Base-by-base conservation (phyloP, 2,797 vertebrate species). In the Acipenser transmontanus region DNA sequence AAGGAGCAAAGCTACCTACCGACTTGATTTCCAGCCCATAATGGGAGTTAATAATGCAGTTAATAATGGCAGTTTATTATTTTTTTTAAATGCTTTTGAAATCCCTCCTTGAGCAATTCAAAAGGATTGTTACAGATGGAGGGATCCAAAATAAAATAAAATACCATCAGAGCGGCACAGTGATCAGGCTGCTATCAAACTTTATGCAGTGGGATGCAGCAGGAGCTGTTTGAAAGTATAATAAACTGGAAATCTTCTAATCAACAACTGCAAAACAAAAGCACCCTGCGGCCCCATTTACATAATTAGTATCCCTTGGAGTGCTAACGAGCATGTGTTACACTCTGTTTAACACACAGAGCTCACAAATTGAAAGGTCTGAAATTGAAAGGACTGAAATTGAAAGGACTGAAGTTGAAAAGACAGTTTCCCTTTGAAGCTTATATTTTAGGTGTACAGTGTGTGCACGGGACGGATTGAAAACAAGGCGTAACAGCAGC, bases 291-390 rank as follows among this genome's bases (percentile, higher is more conserved):
- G 59, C 52, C 20, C 66, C 72, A 72, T 62, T 62, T 65, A 54
- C 72, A 66, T 59, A 65, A 71, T 63, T 69, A 59, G 59, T 49
- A 64, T 59, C 66, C 66, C 72, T 65, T 73, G 59, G 76, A 68
- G 66, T 69, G 48, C 63, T 69, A 59, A 73, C 71, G 66, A 68
- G 78, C 70, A 63, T 20, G 70, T 50, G 34, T 66, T 78, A 49
- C 70, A 71, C 75, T 68, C 73, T 67, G 73, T 78, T 78, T 70
- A 66, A 57, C 62, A 67, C 62, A 34, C 72, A 59, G 73, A 72
- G 62, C 68, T 12, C 51, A 63, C 12, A 47, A 50, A 69, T 14
- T 12, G 54, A n/a, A 59, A 6, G 12, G 47, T 60, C 59, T 59
- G 7, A 10, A 66, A 59, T 47, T 52, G 13, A 66, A 54, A 48